Conservation (phyloP, 2,888 invertebrate species). For the Hemistola chrysoprasaria region DNA sequence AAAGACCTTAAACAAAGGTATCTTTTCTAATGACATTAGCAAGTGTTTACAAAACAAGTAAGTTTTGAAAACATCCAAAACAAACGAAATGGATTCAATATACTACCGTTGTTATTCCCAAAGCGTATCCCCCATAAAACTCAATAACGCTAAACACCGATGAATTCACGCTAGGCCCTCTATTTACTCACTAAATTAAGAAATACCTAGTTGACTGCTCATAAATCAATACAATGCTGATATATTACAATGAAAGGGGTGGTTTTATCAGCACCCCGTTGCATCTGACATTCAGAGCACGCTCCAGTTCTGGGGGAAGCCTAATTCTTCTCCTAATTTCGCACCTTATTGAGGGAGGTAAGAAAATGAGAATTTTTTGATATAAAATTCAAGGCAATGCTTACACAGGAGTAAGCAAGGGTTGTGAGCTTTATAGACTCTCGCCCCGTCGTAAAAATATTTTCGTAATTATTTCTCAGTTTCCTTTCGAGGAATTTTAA, state of each 20-base stretch:
- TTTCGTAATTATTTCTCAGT: slow-evolving; percentile 23
- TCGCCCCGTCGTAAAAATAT: slow-evolving; percentile 23
- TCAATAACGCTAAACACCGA: slow-evolving; percentile 34
- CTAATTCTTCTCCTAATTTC: slow-evolving; percentile 79
- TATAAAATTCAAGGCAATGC: slow-evolving; percentile 49
- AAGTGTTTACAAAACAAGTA: too few relatives aligned
- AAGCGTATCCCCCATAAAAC: slow-evolving; percentile 42
- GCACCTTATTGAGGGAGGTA: slow-evolving; percentile 74
- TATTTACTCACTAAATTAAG: slow-evolving; percentile 50
- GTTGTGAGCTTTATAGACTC: slow-evolving; percentile 38
- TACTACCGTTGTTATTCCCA: slow-evolving; percentile 36
- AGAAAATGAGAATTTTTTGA: slow-evolving; percentile 69
- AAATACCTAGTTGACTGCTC: slow-evolving; percentile 45
- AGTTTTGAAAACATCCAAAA: slow-evolving; percentile 33
- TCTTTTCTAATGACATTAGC: too few relatives aligned
- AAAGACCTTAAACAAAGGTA: too few relatives aligned
- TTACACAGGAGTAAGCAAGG: slow-evolving; percentile 28
- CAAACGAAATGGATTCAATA: slow-evolving; percentile 32
- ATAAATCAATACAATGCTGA: slow-evolving; percentile 51
- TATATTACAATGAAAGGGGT: slow-evolving; percentile 39
- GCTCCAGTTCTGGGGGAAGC: slow-evolving; percentile 62
- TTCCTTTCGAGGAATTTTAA: slow-evolving; percentile 12
- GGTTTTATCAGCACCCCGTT: slow-evolving; percentile 40
- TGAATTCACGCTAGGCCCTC: slow-evolving; percentile 31
- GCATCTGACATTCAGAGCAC: slow-evolving; percentile 67